phyloP scores from a whole-genome alignment of 1,140 invertebrate species.

The Cydia splendana region DNA sequence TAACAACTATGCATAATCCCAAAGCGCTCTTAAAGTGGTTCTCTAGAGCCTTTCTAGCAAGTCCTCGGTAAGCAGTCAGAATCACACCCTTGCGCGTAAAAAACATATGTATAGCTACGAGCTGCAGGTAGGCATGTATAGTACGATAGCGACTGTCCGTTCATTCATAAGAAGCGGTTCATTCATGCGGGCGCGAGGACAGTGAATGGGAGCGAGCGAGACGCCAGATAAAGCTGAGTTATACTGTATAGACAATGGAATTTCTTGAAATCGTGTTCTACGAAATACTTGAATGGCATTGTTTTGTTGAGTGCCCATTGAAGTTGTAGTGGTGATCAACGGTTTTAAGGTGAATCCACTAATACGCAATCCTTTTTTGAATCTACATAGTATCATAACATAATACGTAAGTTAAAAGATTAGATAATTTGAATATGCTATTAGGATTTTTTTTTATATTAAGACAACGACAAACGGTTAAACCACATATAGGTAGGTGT shows the following conservation, averaged over 20 bases:
- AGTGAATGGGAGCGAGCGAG: constrained; percentile 76
- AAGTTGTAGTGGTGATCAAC: constrained; percentile 40
- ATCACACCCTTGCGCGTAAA: constrained; percentile 36
- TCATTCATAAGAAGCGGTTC: constrained; percentile 76
- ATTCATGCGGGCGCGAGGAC: constrained; percentile 68
- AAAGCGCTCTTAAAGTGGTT: not conserved
- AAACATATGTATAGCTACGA: constrained; percentile 49
- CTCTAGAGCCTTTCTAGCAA: not conserved
- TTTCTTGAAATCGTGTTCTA: constrained; percentile 62
- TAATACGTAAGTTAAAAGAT: too few relatives aligned
- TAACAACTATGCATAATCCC: not conserved
- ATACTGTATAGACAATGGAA: constrained; percentile 59
- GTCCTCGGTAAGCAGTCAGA: not conserved
- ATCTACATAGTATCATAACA: not conserved
- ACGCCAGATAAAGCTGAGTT: constrained; percentile 66
- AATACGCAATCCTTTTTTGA: constrained; percentile 5
- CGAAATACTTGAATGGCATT: constrained; percentile 59
- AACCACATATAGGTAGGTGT: too few relatives aligned
- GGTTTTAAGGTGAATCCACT: constrained; percentile 1
- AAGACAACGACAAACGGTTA: too few relatives aligned
- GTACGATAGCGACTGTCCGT: constrained; percentile 70
- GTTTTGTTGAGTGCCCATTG: constrained; percentile 53
- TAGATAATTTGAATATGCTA: too few relatives aligned
- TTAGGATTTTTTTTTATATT: too few relatives aligned
- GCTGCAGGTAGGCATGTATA: constrained; percentile 65